Evolutionary conservation across 2,797 vertebrate genomes (phyloP).

Genomic region (Aldrovandia affinis): DNA sequence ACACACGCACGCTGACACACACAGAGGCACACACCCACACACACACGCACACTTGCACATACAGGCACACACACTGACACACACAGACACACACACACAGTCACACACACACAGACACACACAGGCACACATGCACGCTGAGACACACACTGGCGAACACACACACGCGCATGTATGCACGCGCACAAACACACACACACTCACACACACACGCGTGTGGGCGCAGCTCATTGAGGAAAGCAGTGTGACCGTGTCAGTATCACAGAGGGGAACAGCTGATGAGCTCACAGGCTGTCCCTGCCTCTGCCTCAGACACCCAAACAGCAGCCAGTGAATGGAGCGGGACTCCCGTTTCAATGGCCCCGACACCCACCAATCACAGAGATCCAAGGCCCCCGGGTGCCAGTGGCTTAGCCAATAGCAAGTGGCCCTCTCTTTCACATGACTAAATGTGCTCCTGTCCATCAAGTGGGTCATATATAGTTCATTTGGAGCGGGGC

Average conservation of each 20-base stretch:
- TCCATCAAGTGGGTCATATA: slow-evolving; percentile 85
- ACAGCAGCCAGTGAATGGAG: slow-evolving; percentile 68
- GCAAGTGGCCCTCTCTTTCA: slow-evolving; percentile 66
- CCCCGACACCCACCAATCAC: slow-evolving; percentile 68
- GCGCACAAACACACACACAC: neutral
- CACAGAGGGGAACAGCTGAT: neutral
- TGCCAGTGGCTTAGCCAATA: slow-evolving; percentile 70
- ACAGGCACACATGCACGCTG: neutral
- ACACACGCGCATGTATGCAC: neutral
- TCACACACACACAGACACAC: neutral
- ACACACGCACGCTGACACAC: neutral
- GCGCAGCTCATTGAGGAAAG: slow-evolving; percentile 1
- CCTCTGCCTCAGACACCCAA: slow-evolving; percentile 70
- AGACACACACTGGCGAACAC: neutral
- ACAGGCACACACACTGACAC: neutral
- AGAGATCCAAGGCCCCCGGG: slow-evolving; percentile 59
- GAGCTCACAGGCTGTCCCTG: slow-evolving; percentile 29
- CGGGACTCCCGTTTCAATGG: slow-evolving; percentile 65
- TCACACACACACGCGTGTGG: neutral
- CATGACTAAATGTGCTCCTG: slow-evolving; percentile 79
- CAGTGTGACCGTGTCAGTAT: neutral
- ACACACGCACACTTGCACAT: neutral
- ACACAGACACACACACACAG: neutral
- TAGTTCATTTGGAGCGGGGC: slow-evolving; percentile 79
- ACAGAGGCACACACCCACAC: neutral